phyloP scores from a whole-genome alignment of 2,797 vertebrate species.

The Cirrhinus molitorella region DNA sequence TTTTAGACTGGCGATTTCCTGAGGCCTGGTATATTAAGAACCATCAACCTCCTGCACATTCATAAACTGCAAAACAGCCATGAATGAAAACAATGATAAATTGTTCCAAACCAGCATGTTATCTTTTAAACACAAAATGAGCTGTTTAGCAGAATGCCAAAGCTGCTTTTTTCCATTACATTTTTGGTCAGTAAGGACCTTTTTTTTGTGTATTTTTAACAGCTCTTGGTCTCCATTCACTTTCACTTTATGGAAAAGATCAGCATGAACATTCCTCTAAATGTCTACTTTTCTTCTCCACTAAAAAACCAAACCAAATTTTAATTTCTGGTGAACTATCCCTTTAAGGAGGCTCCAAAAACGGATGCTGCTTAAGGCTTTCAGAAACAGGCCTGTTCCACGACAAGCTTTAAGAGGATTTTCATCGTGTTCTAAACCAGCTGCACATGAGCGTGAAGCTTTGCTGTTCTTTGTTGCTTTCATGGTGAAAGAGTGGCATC shows the following conservation, averaged over 20 bases:
- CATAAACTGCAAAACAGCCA: constrained; percentile 1
- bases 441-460: constrained; percentile 21
- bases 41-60: not conserved
- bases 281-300: not conserved
- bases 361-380: not conserved
- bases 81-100: not conserved
- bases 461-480: constrained; percentile 25
- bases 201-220: not conserved
- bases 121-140: not conserved
- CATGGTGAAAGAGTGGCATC: constrained; percentile 18
- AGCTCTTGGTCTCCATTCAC: not conserved
- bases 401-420: constrained; percentile 20
- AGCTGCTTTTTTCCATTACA: not conserved
- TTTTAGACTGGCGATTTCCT: not conserved
- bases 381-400: constrained; percentile 24
- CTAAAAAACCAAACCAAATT: not conserved
- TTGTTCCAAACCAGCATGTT: not conserved
- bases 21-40: not conserved
- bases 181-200: too few species aligned
- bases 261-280: not conserved
- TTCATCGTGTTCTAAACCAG: constrained; percentile 28
- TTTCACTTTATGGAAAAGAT: not conserved
- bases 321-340: not conserved
- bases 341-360: not conserved
- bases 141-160: not conserved